Evolutionary conservation across 37 sponge, comb jelly and placozoan genomes (phyloP).

Genomic region (Ephydatia muelleri): DNA sequence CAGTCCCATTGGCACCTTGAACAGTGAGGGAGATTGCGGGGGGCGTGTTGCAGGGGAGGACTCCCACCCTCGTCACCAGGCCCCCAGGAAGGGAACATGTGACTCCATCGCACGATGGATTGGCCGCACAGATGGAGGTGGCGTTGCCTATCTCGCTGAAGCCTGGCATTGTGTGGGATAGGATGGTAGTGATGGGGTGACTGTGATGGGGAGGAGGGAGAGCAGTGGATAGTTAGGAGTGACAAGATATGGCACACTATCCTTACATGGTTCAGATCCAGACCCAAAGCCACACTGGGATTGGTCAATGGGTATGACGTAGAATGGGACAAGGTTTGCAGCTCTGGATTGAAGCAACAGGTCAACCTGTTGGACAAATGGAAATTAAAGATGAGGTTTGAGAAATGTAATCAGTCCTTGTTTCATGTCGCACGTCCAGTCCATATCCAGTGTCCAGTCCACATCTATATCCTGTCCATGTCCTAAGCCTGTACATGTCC

Average conservation of each 20-base stretch:
- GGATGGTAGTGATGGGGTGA: not conserved
- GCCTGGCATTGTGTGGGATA: not conserved
- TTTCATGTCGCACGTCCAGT: no score
- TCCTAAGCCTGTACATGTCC: no score
- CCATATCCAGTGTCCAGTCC: no score
- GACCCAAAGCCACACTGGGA: not conserved
- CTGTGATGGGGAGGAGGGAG: not conserved
- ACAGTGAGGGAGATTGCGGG: not conserved
- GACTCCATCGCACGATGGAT: not conserved
- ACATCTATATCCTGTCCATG: no score
- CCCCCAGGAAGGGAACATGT: not conserved
- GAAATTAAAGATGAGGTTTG: no score
- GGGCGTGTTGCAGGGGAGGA: not conserved
- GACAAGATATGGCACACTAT: not conserved
- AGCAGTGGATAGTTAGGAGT: not conserved
- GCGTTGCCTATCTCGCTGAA: not conserved
- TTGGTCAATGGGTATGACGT: not conserved
- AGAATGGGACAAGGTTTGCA: not conserved
- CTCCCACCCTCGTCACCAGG: not conserved
- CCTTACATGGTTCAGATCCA: not conserved
- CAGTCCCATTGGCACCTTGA: not conserved
- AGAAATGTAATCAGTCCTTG: no score
- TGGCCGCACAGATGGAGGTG: not conserved
- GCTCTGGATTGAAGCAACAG: not conserved
- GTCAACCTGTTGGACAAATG: not conserved